phyloP scores from a whole-genome alignment of 2,113 vertebrate species.

The Oryzias celebensis region DNA sequence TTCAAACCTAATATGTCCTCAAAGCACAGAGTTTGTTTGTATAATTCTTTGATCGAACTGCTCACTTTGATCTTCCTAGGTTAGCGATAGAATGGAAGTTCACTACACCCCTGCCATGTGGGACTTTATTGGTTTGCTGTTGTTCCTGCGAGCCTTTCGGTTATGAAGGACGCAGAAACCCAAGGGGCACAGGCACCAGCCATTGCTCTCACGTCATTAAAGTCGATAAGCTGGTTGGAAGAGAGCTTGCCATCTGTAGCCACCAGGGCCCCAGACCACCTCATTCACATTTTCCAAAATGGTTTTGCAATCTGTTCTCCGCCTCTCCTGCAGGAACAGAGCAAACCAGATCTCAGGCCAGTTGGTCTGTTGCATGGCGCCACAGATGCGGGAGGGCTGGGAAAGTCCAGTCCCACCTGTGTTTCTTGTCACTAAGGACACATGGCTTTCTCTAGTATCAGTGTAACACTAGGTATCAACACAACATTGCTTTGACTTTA shows the following conservation, averaged over 20 bases:
- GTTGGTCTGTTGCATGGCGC: conserved; percentile 18
- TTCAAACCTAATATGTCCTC: conserved; percentile 12
- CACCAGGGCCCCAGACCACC: conserved; percentile 54
- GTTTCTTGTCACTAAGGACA: conserved; percentile 12
- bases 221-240: conserved; percentile 65
- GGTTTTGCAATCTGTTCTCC: conserved; percentile 28
- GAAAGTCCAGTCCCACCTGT: conserved; percentile 39
- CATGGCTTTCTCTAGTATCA: neutral
- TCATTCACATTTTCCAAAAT: conserved; percentile 65
- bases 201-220: conserved; percentile 58
- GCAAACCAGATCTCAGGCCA: conserved; percentile 11
- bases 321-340: conserved; percentile 20
- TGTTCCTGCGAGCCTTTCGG: conserved; percentile 47
- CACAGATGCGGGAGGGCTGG: conserved; percentile 15
- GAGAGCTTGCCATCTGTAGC: conserved; percentile 58
- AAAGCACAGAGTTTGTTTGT: too few relatives aligned
- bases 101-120: conserved; percentile 64
- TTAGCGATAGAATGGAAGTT: conserved; percentile 27
- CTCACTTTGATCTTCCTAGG: conserved; percentile 33
- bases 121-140: conserved; percentile 60
- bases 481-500: neutral
- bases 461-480: neutral
- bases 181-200: conserved; percentile 54
- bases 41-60: neutral
- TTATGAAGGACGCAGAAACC: conserved; percentile 51